Evolutionary conservation across 2,113 vertebrate species (phyloP).

Genomic region (Pseudorhombus dupliciocellatus): DNA sequence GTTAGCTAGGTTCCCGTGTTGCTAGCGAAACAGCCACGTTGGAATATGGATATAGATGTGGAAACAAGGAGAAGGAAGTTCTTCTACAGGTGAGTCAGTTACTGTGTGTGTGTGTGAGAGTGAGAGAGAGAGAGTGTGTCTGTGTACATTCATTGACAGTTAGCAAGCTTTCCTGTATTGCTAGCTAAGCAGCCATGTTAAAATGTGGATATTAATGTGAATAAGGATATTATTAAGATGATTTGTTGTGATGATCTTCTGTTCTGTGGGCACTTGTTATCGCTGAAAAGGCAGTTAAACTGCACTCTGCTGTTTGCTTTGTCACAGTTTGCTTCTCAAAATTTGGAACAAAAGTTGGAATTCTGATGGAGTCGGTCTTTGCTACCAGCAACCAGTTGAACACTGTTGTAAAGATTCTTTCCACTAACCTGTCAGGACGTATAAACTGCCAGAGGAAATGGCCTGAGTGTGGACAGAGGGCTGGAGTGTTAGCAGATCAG

Average conservation of each 20-base stretch:
- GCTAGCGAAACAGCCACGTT: too few relatives aligned
- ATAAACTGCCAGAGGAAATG: constrained; percentile 47
- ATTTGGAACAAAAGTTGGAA: constrained; percentile 43
- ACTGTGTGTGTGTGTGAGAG: too few relatives aligned
- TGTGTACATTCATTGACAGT: too few relatives aligned
- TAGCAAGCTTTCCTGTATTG: too few relatives aligned
- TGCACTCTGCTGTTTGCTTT: neutral
- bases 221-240: too few relatives aligned
- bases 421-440: constrained; percentile 50
- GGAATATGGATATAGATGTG: neutral
- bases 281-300: constrained; percentile 42
- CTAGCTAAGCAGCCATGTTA: too few relatives aligned
- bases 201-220: too few relatives aligned
- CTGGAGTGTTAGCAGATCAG: constrained; percentile 44
- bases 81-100: neutral
- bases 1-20: too few relatives aligned
- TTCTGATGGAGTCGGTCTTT: constrained; percentile 30
- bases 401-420: constrained; percentile 43
- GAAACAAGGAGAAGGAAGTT: neutral
- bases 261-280: neutral
- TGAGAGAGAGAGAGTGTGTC: neutral
- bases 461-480: constrained; percentile 30
- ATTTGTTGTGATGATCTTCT: too few relatives aligned
- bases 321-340: constrained; percentile 33
- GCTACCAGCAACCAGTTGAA: constrained; percentile 37